Evolutionary conservation across 2,113 vertebrate species (phyloP).

Genomic region (Trinectes maculatus): DNA sequence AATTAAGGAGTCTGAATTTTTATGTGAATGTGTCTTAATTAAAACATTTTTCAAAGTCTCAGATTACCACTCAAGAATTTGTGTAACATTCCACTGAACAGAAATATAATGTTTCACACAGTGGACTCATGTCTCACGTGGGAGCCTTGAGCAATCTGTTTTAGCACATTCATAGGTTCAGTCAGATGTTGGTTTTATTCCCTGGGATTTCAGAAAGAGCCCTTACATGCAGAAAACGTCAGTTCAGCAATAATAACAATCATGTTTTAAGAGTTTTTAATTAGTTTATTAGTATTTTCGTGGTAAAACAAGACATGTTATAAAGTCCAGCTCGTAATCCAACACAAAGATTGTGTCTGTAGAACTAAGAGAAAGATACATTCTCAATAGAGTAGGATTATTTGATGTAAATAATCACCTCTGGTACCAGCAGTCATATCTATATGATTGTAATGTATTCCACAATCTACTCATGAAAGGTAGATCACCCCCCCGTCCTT

Average conservation of each 20-base stretch:
- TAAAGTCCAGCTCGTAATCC: neutral
- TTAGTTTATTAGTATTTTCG: neutral
- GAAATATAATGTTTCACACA: slow-evolving; percentile 31
- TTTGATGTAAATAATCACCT: neutral
- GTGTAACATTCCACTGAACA: slow-evolving; percentile 55
- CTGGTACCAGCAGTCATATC: slow-evolving; percentile 1
- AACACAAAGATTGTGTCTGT: neutral
- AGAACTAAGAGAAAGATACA: neutral
- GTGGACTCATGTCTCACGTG: slow-evolving; percentile 48
- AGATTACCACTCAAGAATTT: slow-evolving; percentile 45
- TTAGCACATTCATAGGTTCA: slow-evolving; percentile 26
- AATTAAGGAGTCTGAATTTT: slow-evolving; percentile 49
- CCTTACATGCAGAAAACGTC: neutral
- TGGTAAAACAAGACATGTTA: neutral
- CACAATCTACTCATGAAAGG: slow-evolving; percentile 27
- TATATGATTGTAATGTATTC: slow-evolving; percentile 10
- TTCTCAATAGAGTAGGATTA: no score
- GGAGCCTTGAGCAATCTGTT: slow-evolving; percentile 65
- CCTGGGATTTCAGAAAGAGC: slow-evolving; percentile 19
- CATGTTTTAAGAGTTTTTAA: no score
- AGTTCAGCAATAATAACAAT: no score
- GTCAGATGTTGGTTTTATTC: slow-evolving; percentile 30
- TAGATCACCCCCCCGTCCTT: slow-evolving; percentile 18
- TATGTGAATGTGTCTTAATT: slow-evolving; percentile 57
- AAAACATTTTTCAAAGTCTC: slow-evolving; percentile 44